Evolutionary conservation across 1,140 invertebrate species (phyloP), one percentile per base, ranked within the genome.

Genomic region (Nephotettix cincticeps): DNA sequence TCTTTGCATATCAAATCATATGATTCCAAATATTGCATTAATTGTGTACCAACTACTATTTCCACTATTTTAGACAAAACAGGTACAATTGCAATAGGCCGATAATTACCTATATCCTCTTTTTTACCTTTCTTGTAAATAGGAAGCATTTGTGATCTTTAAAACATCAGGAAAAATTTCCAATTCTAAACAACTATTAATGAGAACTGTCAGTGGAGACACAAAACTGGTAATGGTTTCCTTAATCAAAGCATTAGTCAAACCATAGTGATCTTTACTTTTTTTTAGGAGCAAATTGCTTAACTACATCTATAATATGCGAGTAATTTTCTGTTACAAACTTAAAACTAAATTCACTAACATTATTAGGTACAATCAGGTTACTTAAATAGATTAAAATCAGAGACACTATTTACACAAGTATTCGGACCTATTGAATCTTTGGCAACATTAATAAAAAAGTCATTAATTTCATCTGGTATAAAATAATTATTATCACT

Each of bases 381-480:
- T 66, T 36, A 1, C 23, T 23, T 40, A 66, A 23, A 40, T 40
- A 28, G 9, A 25, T 32, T 71, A 30, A 67, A 56, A 68, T 66
- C 61, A 32, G 4, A 71, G 19, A 47, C 36, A 29, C 47, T 11
- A n/a, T 69, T 64, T 23, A 61, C 63, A 32, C 58, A 72, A 74
- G 32, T 40, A 58, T n/a, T n/a, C 32, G 36, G 54, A 69, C 56
- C 74, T 51, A 69, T 32, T 65, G 47, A 51, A 45, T 65, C 58
- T 68, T 72, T n/a, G 72, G 58, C 54, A 28, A 58, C 25, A 71
- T 28, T 70, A 68, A 68, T 19, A 45, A 65, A 69, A 72, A 74
- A 71, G 65, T 25, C 11, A 36, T 66, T 66, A n/a, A 66, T 36
- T 6, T 36, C 43, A 27, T 66, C 30, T 40, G 64, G 30, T 25